phyloP scores from a whole-genome alignment of 1,140 invertebrate genomes.

The Mercenaria mercenaria region DNA sequence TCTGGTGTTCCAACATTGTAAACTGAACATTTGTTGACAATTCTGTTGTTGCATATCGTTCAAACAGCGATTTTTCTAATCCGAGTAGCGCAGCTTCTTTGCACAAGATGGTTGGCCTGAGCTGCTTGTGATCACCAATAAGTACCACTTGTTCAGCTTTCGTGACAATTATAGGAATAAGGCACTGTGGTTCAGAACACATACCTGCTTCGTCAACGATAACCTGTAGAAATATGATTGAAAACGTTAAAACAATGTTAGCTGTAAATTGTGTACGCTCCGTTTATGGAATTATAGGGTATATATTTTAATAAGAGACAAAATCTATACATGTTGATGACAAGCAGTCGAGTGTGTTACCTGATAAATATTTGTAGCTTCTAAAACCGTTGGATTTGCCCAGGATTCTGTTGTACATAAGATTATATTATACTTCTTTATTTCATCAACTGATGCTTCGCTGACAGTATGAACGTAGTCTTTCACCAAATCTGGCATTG shows the following conservation, averaged over 20 bases:
- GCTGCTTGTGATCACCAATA: slow-evolving; percentile 81
- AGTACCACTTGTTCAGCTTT: slow-evolving; percentile 77
- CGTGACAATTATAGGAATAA: slow-evolving; percentile 75
- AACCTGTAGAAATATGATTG: slow-evolving; percentile 19
- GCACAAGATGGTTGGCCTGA: slow-evolving; percentile 76
- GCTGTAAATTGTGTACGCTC: too few species aligned
- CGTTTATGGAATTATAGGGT: too few species aligned
- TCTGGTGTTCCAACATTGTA: slow-evolving; percentile 38
- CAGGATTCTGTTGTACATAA: slow-evolving; percentile 70
- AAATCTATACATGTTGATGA: background rate
- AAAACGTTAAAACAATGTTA: too few species aligned
- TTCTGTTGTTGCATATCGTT: slow-evolving; percentile 70
- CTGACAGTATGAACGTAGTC: slow-evolving; percentile 66
- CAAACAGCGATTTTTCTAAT: slow-evolving; percentile 78
- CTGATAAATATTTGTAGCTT: slow-evolving; percentile 56
- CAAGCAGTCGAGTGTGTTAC: background rate
- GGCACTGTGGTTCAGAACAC: slow-evolving; percentile 79
- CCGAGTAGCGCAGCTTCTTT: slow-evolving; percentile 73
- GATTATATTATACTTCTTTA: slow-evolving; percentile 70
- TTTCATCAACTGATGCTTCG: slow-evolving; percentile 68
- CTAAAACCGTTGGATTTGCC: slow-evolving; percentile 60
- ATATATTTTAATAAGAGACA: too few species aligned
- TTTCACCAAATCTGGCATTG: slow-evolving; percentile 46
- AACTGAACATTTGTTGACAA: slow-evolving; percentile 1
- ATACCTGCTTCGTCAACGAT: slow-evolving; percentile 81